phyloP scores from a whole-genome alignment of 2,888 invertebrate species.

The Kuschelorhynchus macadamiae region DNA sequence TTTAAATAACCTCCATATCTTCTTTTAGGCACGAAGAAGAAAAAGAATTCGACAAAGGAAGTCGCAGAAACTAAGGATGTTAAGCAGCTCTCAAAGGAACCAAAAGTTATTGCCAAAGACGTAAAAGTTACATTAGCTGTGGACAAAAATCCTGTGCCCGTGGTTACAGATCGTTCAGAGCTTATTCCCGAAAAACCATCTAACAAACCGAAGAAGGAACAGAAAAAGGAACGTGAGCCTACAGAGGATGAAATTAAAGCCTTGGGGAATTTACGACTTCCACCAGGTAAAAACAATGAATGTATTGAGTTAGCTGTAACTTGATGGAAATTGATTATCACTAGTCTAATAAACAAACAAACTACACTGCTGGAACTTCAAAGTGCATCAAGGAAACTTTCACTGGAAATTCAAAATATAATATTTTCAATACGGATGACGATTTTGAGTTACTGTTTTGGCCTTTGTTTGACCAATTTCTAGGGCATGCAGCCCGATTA shows the following conservation, averaged over 20 bases:
- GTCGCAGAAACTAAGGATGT: neutral
- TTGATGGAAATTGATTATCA: too few relatives aligned
- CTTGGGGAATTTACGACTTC: slow-evolving; percentile 46
- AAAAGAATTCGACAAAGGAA: slow-evolving; percentile 10
- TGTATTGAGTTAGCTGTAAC: too few relatives aligned
- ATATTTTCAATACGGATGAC: too few relatives aligned
- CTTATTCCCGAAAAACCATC: slow-evolving; percentile 3
- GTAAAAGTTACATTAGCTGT: slow-evolving; percentile 47
- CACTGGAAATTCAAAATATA: too few relatives aligned
- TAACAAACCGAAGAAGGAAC: slow-evolving; percentile 29
- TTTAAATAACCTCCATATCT: too few relatives aligned
- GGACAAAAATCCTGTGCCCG: slow-evolving; percentile 32
- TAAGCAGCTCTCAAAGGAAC: slow-evolving; percentile 7
- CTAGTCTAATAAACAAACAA: too few relatives aligned
- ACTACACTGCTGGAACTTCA: too few relatives aligned
- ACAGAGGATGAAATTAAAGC: slow-evolving; percentile 40
- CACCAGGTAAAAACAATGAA: slow-evolving; percentile 35
- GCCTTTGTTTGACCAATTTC: too few relatives aligned
- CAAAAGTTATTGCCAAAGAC: slow-evolving; percentile 41
- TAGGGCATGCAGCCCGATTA: too few relatives aligned
- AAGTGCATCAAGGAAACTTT: too few relatives aligned
- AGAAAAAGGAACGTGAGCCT: slow-evolving; percentile 37
- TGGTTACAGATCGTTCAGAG: slow-evolving; percentile 12
- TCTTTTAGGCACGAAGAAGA: slow-evolving; percentile 37
- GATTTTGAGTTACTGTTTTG: too few relatives aligned